Conservation (phyloP, 2,797 vertebrate genomes). For the Tarsius wallacei region DNA sequence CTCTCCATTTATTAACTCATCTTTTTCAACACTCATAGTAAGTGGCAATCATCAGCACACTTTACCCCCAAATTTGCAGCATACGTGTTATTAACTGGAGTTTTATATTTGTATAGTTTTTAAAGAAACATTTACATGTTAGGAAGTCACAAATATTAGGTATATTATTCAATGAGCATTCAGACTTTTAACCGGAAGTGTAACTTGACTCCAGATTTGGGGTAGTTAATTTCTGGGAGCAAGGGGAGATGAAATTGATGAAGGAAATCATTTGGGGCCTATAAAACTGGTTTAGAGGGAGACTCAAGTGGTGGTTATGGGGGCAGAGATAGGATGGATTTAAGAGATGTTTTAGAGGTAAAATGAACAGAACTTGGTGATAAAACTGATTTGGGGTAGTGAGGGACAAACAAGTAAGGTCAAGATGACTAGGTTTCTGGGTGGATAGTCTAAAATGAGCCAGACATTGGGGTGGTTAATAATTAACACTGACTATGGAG, state of each 20-base stretch:
- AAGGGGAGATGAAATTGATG: not conserved
- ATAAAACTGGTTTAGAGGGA: not conserved
- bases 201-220: not conserved
- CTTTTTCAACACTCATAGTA: not conserved
- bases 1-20: not conserved
- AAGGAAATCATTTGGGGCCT: not conserved
- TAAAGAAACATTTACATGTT: not conserved
- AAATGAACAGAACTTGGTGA: not conserved
- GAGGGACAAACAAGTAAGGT: not conserved
- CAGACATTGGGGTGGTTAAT: not conserved
- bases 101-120: not conserved
- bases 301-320: not conserved
- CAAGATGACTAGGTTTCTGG: not conserved
- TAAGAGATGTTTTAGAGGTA: not conserved
- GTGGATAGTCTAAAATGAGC: not conserved
- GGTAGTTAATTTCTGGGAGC: not conserved
- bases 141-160: not conserved
- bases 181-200: constrained; percentile 8
- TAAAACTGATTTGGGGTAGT: not conserved
- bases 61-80: not conserved
- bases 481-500: not conserved
- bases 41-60: not conserved
- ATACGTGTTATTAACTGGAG: not conserved
- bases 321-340: not conserved
- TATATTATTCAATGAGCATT: not conserved